A percentile compares a stretch with the other conserved stretches of the same genome.
phyloP scores from a whole-genome alignment of 2,113 vertebrate species.

The Trinectes maculatus region DNA sequence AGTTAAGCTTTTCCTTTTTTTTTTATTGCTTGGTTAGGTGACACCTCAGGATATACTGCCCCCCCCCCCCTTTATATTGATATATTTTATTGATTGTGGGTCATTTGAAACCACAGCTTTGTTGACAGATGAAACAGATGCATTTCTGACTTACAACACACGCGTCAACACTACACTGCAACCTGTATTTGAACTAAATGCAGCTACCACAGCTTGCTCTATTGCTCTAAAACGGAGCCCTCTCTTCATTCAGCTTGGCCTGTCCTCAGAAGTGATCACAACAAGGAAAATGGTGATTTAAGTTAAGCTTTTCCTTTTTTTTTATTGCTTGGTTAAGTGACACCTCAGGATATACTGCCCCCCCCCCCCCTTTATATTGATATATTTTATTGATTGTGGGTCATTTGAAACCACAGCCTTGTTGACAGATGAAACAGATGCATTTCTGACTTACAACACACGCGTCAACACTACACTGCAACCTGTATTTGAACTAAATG shows the following conservation, averaged over 20 bases:
- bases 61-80: no score
- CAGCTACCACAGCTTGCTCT: no score
- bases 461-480: background rate
- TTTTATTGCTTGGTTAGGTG: no score
- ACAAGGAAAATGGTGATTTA: background rate
- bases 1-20: no score
- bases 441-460: background rate
- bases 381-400: no score
- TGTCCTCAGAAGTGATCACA: background rate
- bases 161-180: background rate
- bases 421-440: background rate
- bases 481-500: background rate
- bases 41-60: no score
- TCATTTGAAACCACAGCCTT: background rate
- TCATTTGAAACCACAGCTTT: background rate
- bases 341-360: no score
- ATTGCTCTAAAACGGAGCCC: constrained; percentile 4
- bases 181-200: background rate
- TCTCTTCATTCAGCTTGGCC: background rate
- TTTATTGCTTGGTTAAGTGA: no score
- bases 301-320: background rate
- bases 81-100: no score
- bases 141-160: background rate
- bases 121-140: background rate
- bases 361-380: no score